Base-by-base conservation (phyloP, 2,888 invertebrate genomes). In the Nasonia oneida region DNA sequence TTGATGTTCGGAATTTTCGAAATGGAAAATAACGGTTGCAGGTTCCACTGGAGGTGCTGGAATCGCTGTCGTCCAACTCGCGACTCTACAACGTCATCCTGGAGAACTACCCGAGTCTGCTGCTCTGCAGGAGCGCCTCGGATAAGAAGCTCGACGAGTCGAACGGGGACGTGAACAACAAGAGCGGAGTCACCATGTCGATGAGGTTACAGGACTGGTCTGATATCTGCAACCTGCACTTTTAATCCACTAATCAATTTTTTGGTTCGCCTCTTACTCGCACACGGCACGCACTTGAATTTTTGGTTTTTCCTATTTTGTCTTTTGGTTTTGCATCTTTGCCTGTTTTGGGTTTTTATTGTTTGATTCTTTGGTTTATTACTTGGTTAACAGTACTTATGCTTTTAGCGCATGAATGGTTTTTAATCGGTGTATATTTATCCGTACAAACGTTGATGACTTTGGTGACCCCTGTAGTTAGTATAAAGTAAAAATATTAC, bases 21-120 rank as follows among this genome's bases (percentile, higher is more conserved):
- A 37, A 37, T 4, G 37, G 37, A 39, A 94, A 94, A 82, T 93
- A 15, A 5, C 57, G 6, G 4, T 73, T 67, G 5, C 61, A 96
- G 96, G 94, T 96, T 39, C 96, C 96, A 18, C 93, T 95, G 88
- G 95, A 95, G 91, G 96, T 96, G 39, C 90, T 96, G 81, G 96
- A 96, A 90, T 94, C 94, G n/a, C 91, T 96, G 33, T 94, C 95
- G 87, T 93, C 95, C 71, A 96, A 96, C 90, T 95, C 95, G 87
- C 95, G 95, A 77, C 93, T 96, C 8, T 96, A 96, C 93, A 96
- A 95, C 87, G 95, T 96, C 15, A 95, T 97, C 85, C 92, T 97
- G 88, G 96, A 96, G 91, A 96, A 96, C 90, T 96, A 97, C 91
- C 97, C 97, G 6, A 96, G 96, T 82, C 92, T 97, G 61, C 91